Evolutionary conservation across 2,888 invertebrate genomes (phyloP).

Genomic region (Rhorus exstirpatorius): DNA sequence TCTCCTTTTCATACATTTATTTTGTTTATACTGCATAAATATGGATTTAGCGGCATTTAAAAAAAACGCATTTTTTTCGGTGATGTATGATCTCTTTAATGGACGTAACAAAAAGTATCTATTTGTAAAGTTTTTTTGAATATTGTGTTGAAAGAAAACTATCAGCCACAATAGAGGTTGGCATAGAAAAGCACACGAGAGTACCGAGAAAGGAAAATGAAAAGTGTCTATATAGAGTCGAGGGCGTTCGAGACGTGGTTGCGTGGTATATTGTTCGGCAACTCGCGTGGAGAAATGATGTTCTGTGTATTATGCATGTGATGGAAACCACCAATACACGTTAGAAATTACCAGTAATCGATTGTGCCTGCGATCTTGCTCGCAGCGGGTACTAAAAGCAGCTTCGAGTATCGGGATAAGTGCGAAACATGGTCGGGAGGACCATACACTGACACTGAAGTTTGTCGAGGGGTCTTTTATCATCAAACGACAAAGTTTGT

Average conservation of each 20-base stretch:
- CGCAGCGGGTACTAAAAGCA: conserved; percentile 82
- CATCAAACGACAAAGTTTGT: conserved; percentile 23
- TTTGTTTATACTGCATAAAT: too few species aligned
- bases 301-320: conserved; percentile 21
- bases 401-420: conserved; percentile 78
- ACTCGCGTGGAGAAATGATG: conserved; percentile 3
- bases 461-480: conserved; percentile 36
- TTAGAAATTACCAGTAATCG: conserved; percentile 80
- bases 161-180: not conserved
- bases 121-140: too few species aligned
- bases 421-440: conserved; percentile 76
- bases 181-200: conserved; percentile 1
- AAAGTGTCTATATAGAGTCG: not conserved
- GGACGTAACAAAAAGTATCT: too few species aligned
- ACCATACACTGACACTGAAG: conserved; percentile 10
- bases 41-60: too few species aligned
- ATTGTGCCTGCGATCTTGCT: conserved; percentile 69
- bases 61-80: too few species aligned
- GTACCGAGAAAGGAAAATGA: conserved; percentile 10
- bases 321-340: conserved; percentile 30
- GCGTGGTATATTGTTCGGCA: not conserved
- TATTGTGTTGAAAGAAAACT: conserved; percentile 49
- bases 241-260: conserved; percentile 2
- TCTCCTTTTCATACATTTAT: too few species aligned
- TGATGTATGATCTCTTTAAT: too few species aligned